These are phyloP conservation scores for Phocoena phocoena DNA, from an alignment of 2,113 vertebrate species.

Conservation along the genomic window DNA sequence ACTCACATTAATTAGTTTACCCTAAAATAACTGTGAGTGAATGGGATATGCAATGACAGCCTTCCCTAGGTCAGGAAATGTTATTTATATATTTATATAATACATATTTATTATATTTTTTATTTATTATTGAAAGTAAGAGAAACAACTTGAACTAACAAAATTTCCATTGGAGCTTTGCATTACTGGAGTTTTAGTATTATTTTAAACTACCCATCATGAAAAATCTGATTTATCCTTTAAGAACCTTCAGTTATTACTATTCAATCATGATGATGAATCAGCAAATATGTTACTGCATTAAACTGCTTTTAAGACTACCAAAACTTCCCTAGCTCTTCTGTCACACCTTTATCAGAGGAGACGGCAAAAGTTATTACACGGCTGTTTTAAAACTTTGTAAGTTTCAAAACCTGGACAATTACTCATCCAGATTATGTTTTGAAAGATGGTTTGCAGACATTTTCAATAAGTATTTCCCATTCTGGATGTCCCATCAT, in stretches of 20 bases:
- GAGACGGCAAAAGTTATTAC: neutral
- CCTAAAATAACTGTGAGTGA: conserved; percentile 3
- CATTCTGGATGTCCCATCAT: neutral
- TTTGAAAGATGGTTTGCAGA: neutral
- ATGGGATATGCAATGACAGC: neutral
- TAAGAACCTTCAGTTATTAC: neutral
- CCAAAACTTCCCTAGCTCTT: conserved; percentile 8
- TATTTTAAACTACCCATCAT: conserved; percentile 10
- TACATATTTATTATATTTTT: neutral
- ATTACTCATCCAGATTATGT: neutral
- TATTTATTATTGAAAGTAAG: neutral
- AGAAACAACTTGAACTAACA: neutral
- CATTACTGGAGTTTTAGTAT: neutral
- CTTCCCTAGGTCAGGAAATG: neutral
- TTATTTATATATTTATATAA: neutral
- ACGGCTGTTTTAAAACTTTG: neutral
- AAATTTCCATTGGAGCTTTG: neutral
- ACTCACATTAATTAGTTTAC: conserved; percentile 29
- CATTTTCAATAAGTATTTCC: neutral
- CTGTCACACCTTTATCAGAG: neutral
- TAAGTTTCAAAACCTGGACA: conserved; percentile 41
- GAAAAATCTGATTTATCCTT: conserved; percentile 36
- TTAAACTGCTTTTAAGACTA: conserved; percentile 21
- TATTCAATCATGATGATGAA: conserved; percentile 53
- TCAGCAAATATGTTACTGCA: conserved; percentile 59